Conservation (phyloP, 2,797 vertebrate species). For the Crossoptilon crossoptilon region DNA sequence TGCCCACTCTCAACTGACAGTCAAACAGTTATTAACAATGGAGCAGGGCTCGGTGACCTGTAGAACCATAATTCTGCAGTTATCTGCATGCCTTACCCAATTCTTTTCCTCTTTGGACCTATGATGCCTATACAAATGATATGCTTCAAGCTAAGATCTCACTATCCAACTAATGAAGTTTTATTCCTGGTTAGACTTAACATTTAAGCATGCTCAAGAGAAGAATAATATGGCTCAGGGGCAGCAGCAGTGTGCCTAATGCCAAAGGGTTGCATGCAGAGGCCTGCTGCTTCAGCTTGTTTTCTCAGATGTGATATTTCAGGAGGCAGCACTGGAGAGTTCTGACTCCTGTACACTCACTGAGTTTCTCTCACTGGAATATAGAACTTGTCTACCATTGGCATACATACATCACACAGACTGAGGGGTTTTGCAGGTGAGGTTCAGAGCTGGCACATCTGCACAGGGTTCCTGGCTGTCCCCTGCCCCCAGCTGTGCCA, state of each 20-base stretch:
- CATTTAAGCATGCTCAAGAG: not conserved
- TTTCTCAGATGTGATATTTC: not conserved
- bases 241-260: not conserved
- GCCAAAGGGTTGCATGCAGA: not conserved
- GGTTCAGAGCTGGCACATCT: not conserved
- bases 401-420: not conserved
- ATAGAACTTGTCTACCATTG: rapidly evolving
- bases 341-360: not conserved
- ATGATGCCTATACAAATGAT: not conserved
- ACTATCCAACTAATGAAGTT: not conserved
- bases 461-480: not conserved
- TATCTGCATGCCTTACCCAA: not conserved
- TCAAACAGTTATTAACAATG: not conserved
- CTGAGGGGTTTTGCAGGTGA: not conserved
- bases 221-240: not conserved
- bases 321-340: not conserved
- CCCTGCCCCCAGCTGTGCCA: not conserved
- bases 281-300: not conserved
- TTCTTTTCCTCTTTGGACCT: not conserved
- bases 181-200: not conserved
- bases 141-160: not conserved
- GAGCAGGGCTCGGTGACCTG: not conserved
- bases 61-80: not conserved
- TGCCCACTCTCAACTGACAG: not conserved
- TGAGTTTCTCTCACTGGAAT: not conserved